These are phyloP conservation scores for Porites cylindrica DNA, from an alignment of 92 coral and sea anemone genomes.

Conservation along the genomic window DNA sequence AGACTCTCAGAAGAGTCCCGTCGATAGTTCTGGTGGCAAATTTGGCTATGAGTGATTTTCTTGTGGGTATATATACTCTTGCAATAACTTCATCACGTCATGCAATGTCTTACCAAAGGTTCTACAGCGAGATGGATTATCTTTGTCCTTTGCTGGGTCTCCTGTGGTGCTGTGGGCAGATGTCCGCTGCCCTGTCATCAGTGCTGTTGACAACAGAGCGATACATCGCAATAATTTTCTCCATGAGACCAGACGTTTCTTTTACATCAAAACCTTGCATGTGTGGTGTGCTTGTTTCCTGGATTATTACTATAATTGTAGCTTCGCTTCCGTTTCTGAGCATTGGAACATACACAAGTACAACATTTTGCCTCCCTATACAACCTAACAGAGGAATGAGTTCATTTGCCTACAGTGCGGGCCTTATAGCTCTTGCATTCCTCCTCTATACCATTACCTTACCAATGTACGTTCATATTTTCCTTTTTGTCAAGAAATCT, in stretches of 20 bases:
- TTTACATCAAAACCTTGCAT: slow-evolving; percentile 49
- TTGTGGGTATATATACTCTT: slow-evolving; percentile 63
- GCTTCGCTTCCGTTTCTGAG: slow-evolving; percentile 74
- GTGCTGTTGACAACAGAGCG: slow-evolving; percentile 73
- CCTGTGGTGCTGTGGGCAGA: slow-evolving; percentile 74
- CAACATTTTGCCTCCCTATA: slow-evolving; percentile 86
- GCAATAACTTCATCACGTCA: slow-evolving; percentile 68
- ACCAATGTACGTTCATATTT: slow-evolving; percentile 78
- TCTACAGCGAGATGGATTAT: slow-evolving; percentile 1
- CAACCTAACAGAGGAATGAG: slow-evolving; percentile 79
- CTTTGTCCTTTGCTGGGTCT: slow-evolving; percentile 71
- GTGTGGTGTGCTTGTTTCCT: slow-evolving; percentile 35
- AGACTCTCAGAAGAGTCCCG: slow-evolving; percentile 57
- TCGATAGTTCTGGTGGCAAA: slow-evolving; percentile 74
- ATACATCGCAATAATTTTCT: slow-evolving; percentile 70
- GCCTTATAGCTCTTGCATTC: slow-evolving; percentile 66
- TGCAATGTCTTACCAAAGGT: slow-evolving; percentile 50
- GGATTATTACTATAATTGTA: slow-evolving; percentile 58
- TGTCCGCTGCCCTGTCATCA: slow-evolving; percentile 64
- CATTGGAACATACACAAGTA: slow-evolving; percentile 81
- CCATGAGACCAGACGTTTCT: slow-evolving; percentile 70
- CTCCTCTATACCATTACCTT: slow-evolving; percentile 66
- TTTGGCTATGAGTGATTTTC: slow-evolving; percentile 76
- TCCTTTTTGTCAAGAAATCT: slow-evolving; percentile 65
- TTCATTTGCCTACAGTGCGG: slow-evolving; percentile 73